Base-by-base conservation (phyloP, 2,797 vertebrate genomes). In the Enteromius radiatus region DNA sequence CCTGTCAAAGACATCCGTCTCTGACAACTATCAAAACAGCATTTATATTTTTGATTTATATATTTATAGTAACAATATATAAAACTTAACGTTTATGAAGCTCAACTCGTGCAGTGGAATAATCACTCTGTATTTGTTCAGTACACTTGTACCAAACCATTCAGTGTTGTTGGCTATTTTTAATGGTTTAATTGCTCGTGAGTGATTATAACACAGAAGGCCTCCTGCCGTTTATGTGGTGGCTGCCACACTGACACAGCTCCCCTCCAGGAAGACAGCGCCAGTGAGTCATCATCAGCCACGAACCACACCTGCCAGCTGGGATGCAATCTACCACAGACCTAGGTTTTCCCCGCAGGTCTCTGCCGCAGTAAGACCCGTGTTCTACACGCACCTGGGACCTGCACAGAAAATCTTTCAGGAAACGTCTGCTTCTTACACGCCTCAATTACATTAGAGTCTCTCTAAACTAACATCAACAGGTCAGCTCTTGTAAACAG, bases 271-370 rank as follows among this genome's bases (percentile, higher is more conserved):
- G 15, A 63, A 45, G 49, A 59, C 26, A 23, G 28, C 59, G 63
- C 63, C 70, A 49, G 78, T 61, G 71, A 81, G 45, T 67, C 65
- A 56, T 77, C 65, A 68, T 74, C 45, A 73, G 78, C 71, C 79
- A 81, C 26, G 28, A 59, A 49, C 33, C 26, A 79, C 79, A 87
- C 88, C 83, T 85, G 84, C 78, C 84, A 86, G 86, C 84, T 87
- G 86, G 73, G 82, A 71, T 67, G n/a, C 12, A 28, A 73, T 79
- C 67, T 77, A 70, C 79, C 68, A 77, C 52, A 85, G 75, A 80
- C 71, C 78, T 49, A 45, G 59, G 65, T 45, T 83, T 59, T 74
- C 54, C 73, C 78, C 17, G 4, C 38, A 73, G 76, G 68, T 80
- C 81, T 21, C 47, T 26, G 61, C 47, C 10, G 54, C 65, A 74